A percentile compares a stretch with the other conserved stretches of the same genome.
phyloP scores from a whole-genome alignment of 2,797 vertebrate genomes.

The Coilia nasus region DNA sequence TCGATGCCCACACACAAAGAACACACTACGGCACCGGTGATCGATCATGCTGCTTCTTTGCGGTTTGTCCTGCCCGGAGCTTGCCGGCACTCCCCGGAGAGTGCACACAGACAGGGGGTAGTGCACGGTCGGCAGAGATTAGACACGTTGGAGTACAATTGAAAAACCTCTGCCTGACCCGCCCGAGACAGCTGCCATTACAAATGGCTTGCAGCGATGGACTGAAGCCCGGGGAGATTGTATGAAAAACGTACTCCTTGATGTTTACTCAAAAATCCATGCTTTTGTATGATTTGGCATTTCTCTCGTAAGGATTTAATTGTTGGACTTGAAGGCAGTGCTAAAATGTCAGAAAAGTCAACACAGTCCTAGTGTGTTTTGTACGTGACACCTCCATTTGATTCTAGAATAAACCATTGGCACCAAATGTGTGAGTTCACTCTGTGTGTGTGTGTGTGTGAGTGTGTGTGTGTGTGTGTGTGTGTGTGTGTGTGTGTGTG shows the following conservation, averaged over 20 bases:
- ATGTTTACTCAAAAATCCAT: slow-evolving; percentile 28
- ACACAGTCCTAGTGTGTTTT: background rate
- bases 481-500: no score
- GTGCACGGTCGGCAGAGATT: slow-evolving; percentile 38
- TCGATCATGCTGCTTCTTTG: background rate
- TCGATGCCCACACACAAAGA: slow-evolving; percentile 29
- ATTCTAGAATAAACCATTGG: slow-evolving; percentile 31
- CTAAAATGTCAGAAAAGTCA: slow-evolving; percentile 26
- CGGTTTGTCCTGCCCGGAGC: background rate
- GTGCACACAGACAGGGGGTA: slow-evolving; percentile 32
- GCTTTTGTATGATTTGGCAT: slow-evolving; percentile 38
- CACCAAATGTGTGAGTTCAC: background rate
- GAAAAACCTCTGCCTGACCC: slow-evolving; percentile 39
- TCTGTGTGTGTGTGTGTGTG: background rate
- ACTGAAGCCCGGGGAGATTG: slow-evolving; percentile 28
- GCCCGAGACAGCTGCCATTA: slow-evolving; percentile 38
- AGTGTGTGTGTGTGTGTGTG: no score
- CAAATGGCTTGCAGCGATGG: slow-evolving; percentile 34
- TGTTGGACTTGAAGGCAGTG: slow-evolving; percentile 29
- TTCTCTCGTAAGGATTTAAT: slow-evolving; percentile 21
- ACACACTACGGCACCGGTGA: background rate
- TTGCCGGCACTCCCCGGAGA: background rate
- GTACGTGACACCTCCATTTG: slow-evolving; percentile 3
- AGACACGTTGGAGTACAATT: slow-evolving; percentile 38
- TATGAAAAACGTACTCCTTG: slow-evolving; percentile 29